Percentiles rank a stretch among this genome's conserved stretches.
phyloP scores from a whole-genome alignment of 2,113 vertebrate genomes.

The Etia nguti region DNA sequence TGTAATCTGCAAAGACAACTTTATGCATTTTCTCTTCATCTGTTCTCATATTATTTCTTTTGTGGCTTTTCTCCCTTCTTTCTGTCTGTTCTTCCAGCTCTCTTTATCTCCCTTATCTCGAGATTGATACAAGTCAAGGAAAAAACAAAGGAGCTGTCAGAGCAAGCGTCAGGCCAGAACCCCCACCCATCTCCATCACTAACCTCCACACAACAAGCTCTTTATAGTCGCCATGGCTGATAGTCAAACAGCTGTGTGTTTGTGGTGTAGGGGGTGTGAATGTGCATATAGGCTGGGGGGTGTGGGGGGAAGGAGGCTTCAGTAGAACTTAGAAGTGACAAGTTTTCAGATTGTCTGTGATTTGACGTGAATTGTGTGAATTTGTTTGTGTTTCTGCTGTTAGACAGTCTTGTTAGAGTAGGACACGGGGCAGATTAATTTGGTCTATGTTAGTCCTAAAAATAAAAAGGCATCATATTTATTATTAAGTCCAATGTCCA shows the following conservation, averaged over 20 bases:
- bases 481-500: too few species aligned
- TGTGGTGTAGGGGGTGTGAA: background rate
- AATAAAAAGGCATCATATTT: background rate
- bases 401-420: background rate
- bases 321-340: background rate
- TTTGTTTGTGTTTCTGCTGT: background rate
- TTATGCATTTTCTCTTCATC: background rate
- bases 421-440: background rate
- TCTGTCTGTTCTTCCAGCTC: background rate
- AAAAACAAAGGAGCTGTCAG: conserved; percentile 39
- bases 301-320: background rate
- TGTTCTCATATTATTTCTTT: background rate
- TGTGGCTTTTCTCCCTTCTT: background rate
- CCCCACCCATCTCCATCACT: conserved; percentile 1
- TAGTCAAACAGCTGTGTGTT: conserved; percentile 44
- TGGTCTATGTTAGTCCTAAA: background rate
- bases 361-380: background rate
- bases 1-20: background rate
- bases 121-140: background rate
- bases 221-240: conserved; percentile 44
- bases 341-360: background rate
- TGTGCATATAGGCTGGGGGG: background rate
- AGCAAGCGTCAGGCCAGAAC: background rate
- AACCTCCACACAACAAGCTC: conserved; percentile 54
- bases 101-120: background rate